Evolutionary conservation across 1,140 invertebrate genomes (phyloP).

Genomic region (Batillaria attramentaria): DNA sequence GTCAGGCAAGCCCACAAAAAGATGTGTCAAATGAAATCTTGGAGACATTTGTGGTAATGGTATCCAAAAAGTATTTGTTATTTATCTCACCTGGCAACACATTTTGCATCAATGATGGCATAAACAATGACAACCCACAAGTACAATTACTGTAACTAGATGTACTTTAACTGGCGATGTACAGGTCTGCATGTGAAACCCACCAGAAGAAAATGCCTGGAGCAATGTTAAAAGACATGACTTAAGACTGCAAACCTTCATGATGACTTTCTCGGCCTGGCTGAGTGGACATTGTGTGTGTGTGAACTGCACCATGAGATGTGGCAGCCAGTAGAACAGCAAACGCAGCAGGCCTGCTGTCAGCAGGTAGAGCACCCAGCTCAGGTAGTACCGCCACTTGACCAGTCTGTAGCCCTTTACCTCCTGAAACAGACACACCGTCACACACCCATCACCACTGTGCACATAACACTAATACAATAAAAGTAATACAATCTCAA

Average conservation of each 20-base stretch:
- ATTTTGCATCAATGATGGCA: too few relatives aligned
- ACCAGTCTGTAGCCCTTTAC: constrained; percentile 45
- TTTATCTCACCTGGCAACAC: too few relatives aligned
- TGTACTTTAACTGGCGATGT: too few relatives aligned
- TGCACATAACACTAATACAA: too few relatives aligned
- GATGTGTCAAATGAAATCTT: too few relatives aligned
- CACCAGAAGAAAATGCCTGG: background rate
- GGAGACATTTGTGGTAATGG: too few relatives aligned
- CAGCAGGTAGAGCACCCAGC: constrained; percentile 78
- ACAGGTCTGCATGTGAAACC: background rate
- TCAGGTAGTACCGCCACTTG: constrained; percentile 67
- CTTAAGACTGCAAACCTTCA: constrained; percentile 55
- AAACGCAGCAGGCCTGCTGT: constrained; percentile 84
- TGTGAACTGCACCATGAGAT: constrained; percentile 82
- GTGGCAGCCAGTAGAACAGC: constrained; percentile 90
- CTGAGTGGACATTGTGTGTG: constrained; percentile 80
- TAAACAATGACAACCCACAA: too few relatives aligned
- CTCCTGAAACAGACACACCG: constrained; percentile 47
- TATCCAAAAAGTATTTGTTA: too few relatives aligned
- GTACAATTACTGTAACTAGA: too few relatives aligned
- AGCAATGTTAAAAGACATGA: background rate
- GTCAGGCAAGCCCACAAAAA: too few relatives aligned
- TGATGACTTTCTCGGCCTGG: constrained; percentile 73
- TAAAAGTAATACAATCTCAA: too few relatives aligned
- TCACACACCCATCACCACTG: too few relatives aligned